phyloP scores from a whole-genome alignment of 37 sponge, comb jelly and placozoan species.

The Cliona cf. orientalis region DNA sequence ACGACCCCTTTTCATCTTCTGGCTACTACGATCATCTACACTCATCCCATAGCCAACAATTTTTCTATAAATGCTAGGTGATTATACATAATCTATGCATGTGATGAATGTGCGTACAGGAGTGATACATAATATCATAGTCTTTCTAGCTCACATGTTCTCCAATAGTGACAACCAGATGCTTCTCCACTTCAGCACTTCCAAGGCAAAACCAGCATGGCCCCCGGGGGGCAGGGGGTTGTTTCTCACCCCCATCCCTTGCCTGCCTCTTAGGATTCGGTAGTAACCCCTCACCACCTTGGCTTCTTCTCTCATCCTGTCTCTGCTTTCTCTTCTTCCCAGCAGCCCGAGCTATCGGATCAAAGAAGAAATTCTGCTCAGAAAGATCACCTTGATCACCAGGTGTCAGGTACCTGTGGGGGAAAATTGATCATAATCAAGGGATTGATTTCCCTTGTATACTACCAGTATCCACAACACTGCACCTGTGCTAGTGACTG shows the following conservation, averaged over 20 bases:
- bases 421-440: too few relatives aligned
- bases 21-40: too few relatives aligned
- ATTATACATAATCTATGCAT: too few relatives aligned
- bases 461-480: too few relatives aligned
- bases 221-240: constrained; percentile 49
- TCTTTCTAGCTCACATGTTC: constrained; percentile 50
- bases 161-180: constrained; percentile 89
- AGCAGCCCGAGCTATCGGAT: constrained; percentile 28
- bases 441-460: too few relatives aligned
- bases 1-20: too few relatives aligned
- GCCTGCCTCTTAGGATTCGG: neutral
- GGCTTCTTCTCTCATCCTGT: neutral
- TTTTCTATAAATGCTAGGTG: too few relatives aligned
- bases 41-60: too few relatives aligned
- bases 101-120: too few relatives aligned
- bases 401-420: too few relatives aligned
- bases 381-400: constrained; percentile 6
- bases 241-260: neutral
- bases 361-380: constrained; percentile 72
- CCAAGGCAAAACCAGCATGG: constrained; percentile 98
- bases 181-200: constrained; percentile 93
- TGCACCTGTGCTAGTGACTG: too few relatives aligned
- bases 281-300: neutral
- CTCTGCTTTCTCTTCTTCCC: constrained; percentile 33
- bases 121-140: too few relatives aligned